These are phyloP conservation scores for Furcula furcula DNA, from an alignment of 2,888 invertebrate genomes.

Conservation along the genomic window DNA sequence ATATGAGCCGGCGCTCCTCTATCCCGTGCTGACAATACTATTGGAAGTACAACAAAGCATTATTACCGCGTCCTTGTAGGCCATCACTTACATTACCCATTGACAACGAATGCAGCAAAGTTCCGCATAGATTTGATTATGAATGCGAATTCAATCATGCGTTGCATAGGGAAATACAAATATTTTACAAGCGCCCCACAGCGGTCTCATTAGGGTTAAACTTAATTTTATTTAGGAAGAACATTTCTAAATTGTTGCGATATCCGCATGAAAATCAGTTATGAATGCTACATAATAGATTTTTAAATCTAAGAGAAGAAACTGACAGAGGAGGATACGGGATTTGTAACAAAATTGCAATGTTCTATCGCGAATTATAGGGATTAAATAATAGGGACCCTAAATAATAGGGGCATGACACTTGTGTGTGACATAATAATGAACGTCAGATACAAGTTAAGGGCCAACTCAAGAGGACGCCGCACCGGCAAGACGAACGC, in stretches of 20 bases:
- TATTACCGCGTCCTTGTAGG: slow-evolving; percentile 27
- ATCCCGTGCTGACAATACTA: slow-evolving; percentile 27
- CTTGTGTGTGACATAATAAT: slow-evolving; percentile 31
- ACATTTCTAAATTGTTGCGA: too few species aligned
- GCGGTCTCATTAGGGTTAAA: too few species aligned
- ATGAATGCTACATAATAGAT: too few species aligned
- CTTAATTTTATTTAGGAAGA: too few species aligned
- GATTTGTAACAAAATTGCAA: too few species aligned
- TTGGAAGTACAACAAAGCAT: slow-evolving; percentile 30
- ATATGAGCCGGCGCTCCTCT: slow-evolving; percentile 42
- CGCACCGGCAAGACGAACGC: slow-evolving; percentile 53
- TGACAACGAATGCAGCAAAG: slow-evolving; percentile 13
- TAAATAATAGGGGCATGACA: slow-evolving; percentile 7
- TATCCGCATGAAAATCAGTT: too few species aligned
- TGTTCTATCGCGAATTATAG: too few species aligned
- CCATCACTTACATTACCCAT: slow-evolving; percentile 19
- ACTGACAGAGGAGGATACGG: too few species aligned
- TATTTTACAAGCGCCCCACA: too few species aligned
- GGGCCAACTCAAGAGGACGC: slow-evolving; percentile 41
- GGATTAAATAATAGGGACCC: too few species aligned
- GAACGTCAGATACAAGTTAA: slow-evolving; percentile 37
- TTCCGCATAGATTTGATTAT: slow-evolving; percentile 12
- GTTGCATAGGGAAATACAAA: background rate
- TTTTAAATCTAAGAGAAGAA: too few species aligned
- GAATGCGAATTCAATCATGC: slow-evolving; percentile 4